A percentile compares a stretch with the other conserved stretches of the same genome.
These are phyloP conservation scores for Heteronetta atricapilla DNA, from an alignment of 2,113 vertebrate species.

Conservation along the genomic window DNA sequence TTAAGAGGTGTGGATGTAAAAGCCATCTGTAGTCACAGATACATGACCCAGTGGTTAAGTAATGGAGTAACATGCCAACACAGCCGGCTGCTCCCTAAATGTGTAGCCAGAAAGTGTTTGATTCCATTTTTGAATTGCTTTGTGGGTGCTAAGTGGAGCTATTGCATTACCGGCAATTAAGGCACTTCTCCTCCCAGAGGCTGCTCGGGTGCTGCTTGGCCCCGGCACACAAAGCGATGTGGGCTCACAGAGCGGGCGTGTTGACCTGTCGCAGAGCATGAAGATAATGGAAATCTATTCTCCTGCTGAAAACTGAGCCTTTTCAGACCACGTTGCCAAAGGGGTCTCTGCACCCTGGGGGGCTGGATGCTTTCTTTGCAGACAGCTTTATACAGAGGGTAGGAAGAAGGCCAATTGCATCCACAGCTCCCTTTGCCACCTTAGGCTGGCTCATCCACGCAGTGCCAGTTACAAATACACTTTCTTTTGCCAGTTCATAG, in stretches of 20 bases:
- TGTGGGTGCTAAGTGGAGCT: slow-evolving; percentile 62
- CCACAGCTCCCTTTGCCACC: too few species aligned
- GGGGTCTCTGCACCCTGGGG: background rate
- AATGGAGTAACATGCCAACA: slow-evolving; percentile 62
- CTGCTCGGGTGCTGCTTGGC: background rate
- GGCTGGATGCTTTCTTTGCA: background rate
- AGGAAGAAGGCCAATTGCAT: background rate
- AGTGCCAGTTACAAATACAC: background rate
- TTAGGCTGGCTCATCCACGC: background rate
- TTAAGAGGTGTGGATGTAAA: slow-evolving; percentile 42
- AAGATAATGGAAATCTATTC: background rate
- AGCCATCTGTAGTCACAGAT: slow-evolving; percentile 70
- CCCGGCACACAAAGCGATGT: rapidly evolving
- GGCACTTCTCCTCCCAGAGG: background rate
- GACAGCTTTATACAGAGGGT: background rate
- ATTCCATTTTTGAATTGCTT: slow-evolving; percentile 66
- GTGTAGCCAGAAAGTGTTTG: slow-evolving; percentile 65
- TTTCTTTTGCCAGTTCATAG: background rate
- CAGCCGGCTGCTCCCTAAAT: slow-evolving; percentile 44
- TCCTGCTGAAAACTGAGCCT: background rate
- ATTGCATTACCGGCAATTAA: slow-evolving; percentile 64
- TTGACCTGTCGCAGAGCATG: background rate
- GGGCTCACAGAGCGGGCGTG: rapidly evolving
- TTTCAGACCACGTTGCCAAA: background rate
- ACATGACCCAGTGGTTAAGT: slow-evolving; percentile 65